phyloP scores from a whole-genome alignment of 2,888 invertebrate genomes.

The Drosophila sordidula region DNA sequence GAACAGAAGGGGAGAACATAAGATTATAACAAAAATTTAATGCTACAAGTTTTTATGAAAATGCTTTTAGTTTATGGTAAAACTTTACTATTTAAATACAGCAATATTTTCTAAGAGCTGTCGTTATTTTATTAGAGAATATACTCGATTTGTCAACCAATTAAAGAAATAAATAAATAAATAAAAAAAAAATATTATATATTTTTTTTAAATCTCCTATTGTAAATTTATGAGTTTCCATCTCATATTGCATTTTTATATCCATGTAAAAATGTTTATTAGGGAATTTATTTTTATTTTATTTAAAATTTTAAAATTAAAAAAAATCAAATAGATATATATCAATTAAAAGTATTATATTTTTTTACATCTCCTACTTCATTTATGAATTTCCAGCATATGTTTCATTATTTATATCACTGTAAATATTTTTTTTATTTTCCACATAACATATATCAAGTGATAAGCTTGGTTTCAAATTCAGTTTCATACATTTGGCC shows the following conservation, averaged over 20 bases:
- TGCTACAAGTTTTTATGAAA: not conserved
- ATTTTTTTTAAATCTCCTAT: no score
- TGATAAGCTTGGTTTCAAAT: conserved; percentile 22
- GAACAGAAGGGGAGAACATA: not conserved
- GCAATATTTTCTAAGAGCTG: not conserved
- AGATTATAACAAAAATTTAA: not conserved
- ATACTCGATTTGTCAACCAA: no score
- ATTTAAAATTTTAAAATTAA: no score
- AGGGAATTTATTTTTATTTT: no score
- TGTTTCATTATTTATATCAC: conserved; percentile 8
- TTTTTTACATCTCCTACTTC: not conserved
- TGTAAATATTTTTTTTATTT: conserved; percentile 1
- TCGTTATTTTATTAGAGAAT: no score
- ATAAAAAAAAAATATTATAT: no score
- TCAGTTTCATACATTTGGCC: conserved; percentile 40
- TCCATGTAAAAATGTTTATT: no score
- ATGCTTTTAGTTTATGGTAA: not conserved
- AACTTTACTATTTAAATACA: not conserved
- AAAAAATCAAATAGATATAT: not conserved
- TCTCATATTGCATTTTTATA: no score
- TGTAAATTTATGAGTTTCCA: no score
- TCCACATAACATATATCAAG: conserved; percentile 25
- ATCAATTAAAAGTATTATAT: not conserved
- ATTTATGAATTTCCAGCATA: not conserved
- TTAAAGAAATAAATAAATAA: no score